These are phyloP conservation scores for Electrona antarctica DNA, from an alignment of 2,113 vertebrate species.

Conservation along the genomic window DNA sequence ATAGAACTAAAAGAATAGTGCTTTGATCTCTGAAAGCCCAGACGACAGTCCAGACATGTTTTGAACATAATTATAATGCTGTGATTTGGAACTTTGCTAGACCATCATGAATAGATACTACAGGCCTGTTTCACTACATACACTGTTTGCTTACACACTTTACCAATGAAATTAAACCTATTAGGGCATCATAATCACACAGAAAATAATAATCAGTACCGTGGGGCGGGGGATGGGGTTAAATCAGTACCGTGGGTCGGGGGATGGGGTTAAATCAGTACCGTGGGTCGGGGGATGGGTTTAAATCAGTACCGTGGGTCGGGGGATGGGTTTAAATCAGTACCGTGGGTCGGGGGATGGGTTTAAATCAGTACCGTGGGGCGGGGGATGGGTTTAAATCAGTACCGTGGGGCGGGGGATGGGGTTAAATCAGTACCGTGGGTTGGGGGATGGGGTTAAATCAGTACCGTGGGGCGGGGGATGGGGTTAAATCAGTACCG, in stretches of 20 bases:
- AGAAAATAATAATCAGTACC: no score
- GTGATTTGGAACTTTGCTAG: no score
- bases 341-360: constrained; percentile 89
- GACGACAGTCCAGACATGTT: no score
- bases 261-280: constrained; percentile 84
- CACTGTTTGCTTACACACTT: no score
- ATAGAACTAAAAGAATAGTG: no score
- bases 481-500: constrained; percentile 83
- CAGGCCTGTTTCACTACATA: no score
- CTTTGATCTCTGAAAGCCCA: no score
- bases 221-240: no score
- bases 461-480: constrained; percentile 84
- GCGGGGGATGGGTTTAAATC: constrained; percentile 87
- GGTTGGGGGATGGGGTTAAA: constrained; percentile 88
- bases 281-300: constrained; percentile 88
- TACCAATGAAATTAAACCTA: no score
- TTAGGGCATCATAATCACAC: no score
- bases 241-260: constrained; percentile 80
- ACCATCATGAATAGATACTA: no score
- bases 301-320: constrained; percentile 84
- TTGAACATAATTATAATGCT: no score
- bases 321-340: constrained; percentile 85
- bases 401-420: constrained; percentile 87
- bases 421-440: constrained; percentile 78
- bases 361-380: constrained; percentile 84